Conservation (phyloP, 2,888 invertebrate species). For the Tenodera sinensis region DNA sequence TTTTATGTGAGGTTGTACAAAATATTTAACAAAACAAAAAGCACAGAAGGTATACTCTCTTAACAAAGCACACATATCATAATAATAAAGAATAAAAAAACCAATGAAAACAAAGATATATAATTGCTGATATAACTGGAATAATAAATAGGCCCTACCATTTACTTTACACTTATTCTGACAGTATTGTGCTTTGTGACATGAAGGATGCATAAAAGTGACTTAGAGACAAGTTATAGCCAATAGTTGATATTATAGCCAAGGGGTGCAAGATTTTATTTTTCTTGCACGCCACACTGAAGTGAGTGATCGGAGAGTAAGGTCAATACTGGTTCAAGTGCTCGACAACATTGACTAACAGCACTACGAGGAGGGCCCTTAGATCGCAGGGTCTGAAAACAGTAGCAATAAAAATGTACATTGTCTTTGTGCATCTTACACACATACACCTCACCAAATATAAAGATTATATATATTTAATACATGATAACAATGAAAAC, state of each 20-base stretch:
- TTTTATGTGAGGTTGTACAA: conserved; percentile 31
- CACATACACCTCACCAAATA: conserved; percentile 17
- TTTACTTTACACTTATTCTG: background rate
- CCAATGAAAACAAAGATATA: conserved; percentile 12
- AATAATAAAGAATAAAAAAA: background rate
- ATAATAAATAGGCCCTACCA: conserved; percentile 25
- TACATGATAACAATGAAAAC: conserved; percentile 22
- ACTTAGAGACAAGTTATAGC: conserved; percentile 18
- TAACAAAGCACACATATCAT: conserved; percentile 21
- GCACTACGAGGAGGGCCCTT: background rate
- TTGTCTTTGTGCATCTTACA: background rate
- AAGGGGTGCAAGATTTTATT: background rate
- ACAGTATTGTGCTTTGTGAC: conserved; percentile 1
- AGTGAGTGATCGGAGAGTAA: background rate
- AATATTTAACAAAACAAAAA: conserved; percentile 29
- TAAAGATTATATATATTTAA: conserved; percentile 11
- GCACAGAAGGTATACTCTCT: conserved; percentile 28
- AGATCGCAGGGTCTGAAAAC: background rate
- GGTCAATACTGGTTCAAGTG: background rate
- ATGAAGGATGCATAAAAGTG: conserved; percentile 18
- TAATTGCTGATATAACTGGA: conserved; percentile 1
- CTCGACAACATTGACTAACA: background rate
- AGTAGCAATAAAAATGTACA: background rate
- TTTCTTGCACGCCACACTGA: background rate
- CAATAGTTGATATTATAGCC: background rate